Percentiles rank a stretch among this genome's conserved stretches.
phyloP scores from a whole-genome alignment of 2,113 vertebrate species.

The Ascaphus truei region DNA sequence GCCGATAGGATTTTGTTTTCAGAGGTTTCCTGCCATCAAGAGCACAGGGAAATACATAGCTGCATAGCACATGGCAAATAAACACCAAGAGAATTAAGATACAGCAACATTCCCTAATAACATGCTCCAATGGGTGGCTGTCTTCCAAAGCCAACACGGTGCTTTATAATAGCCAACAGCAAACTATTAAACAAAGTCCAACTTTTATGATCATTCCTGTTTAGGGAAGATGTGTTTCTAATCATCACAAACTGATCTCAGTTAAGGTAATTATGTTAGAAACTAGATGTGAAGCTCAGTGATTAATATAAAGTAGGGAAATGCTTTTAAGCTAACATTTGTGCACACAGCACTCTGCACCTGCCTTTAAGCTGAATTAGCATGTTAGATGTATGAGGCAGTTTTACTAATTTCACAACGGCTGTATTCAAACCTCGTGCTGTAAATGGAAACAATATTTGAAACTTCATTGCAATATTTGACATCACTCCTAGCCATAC shows the following conservation, averaged over 20 bases:
- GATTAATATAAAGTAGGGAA: neutral
- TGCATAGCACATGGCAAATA: neutral
- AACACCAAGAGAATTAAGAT: neutral
- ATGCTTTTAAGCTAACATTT: neutral
- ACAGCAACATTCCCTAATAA: neutral
- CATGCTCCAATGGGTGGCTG: neutral
- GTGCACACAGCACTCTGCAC: neutral
- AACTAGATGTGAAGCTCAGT: neutral
- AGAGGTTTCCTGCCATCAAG: neutral
- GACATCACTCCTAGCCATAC: too few species aligned
- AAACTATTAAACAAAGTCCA: slow-evolving; percentile 41
- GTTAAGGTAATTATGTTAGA: slow-evolving; percentile 4
- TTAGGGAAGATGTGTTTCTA: slow-evolving; percentile 34
- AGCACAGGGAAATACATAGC: neutral
- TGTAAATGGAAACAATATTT: too few species aligned
- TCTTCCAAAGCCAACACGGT: slow-evolving; percentile 36
- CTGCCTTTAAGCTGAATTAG: too few species aligned
- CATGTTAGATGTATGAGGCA: too few species aligned
- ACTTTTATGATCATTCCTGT: slow-evolving; percentile 10
- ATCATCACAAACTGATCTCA: slow-evolving; percentile 26
- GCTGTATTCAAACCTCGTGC: too few species aligned
- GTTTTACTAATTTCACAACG: too few species aligned
- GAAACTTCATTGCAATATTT: too few species aligned
- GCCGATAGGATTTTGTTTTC: neutral
- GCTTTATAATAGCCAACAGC: slow-evolving; percentile 37